Evolutionary conservation across 2,113 vertebrate genomes (phyloP).

Genomic region (Oceanites oceanicus): DNA sequence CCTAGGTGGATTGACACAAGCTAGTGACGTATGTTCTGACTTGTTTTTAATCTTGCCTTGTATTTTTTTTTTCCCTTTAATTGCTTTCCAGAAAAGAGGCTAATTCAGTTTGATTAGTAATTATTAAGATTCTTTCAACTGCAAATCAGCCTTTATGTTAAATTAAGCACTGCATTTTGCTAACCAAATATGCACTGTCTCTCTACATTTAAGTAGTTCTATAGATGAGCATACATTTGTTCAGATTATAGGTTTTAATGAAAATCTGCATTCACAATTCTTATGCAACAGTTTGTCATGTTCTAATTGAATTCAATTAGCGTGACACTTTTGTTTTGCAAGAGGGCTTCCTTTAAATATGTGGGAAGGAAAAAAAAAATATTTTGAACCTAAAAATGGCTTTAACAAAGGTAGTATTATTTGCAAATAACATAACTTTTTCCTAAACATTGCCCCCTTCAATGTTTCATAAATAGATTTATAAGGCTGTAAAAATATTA

Average conservation of each 20-base stretch:
- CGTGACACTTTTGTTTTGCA: not conserved
- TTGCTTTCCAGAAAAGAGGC: not conserved
- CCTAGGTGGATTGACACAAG: not conserved
- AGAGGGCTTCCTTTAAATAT: not conserved
- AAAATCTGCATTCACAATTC: not conserved
- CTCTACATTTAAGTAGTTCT: not conserved
- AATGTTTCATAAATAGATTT: not conserved
- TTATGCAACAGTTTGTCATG: not conserved
- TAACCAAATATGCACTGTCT: not conserved
- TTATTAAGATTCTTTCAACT: constrained; percentile 4
- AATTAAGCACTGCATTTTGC: not conserved
- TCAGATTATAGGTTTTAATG: not conserved
- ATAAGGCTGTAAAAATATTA: not conserved
- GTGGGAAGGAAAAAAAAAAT: not conserved
- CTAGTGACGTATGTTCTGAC: not conserved
- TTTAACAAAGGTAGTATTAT: not conserved
- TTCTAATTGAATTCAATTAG: not conserved
- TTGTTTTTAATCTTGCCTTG: not conserved
- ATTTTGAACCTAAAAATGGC: not conserved
- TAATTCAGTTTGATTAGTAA: constrained; percentile 8
- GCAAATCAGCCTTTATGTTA: not conserved
- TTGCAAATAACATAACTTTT: not conserved
- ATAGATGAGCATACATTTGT: not conserved
- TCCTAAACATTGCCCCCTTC: not conserved
- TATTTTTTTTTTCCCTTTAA: not conserved